Base-by-base conservation (phyloP, 2,113 vertebrate species). In the Coturnix japonica region DNA sequence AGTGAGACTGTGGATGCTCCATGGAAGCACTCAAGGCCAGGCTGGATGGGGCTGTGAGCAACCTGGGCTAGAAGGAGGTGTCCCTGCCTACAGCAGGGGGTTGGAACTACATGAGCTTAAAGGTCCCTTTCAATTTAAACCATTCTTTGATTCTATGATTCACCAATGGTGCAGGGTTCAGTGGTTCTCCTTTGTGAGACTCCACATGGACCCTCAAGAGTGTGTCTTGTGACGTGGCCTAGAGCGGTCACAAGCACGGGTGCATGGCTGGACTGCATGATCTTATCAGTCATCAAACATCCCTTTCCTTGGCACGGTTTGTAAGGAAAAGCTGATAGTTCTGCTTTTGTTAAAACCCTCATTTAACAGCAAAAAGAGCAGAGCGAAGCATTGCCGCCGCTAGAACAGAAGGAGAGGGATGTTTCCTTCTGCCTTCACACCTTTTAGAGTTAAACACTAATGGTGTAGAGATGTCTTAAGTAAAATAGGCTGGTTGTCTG, bases 401-500 rank as follows among this genome's bases (percentile, higher is more conserved):
- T 44, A 9, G 4, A 33, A 14, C 66, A 60, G 81, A 82, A 72
- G 33, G 63, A 39, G 79, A 80, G 15, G 46, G 53, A 22, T 31
- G 25, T 74, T 81, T 78, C 49, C 61, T 51, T 63, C 73, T 26
- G 35, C 39, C 90, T 92, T 83, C 90, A 71, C 90, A 74, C 56
- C 75, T 69, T 74, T 57, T 47, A 53, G 67, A 81, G 72, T 89
- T 61, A 83, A 80, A 64, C 82, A 63, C 71, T 78, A 59, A 87
- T 22, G 61, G 75, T 66, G 67, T 54, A 8, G 21, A 70, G 83
- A 84, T 60, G 80, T 81, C 89, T 90, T 71, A 22, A 67, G 71
- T 47, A 51, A 64, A 76, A 87, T 67, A 74, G 72, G 64, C 89
- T 76, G 86, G 28, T 47, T 92, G 86, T 90, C 91, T 85, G 82